These are phyloP conservation scores for Muscicapa striata DNA, from an alignment of 2,797 vertebrate species.

Conservation along the genomic window DNA sequence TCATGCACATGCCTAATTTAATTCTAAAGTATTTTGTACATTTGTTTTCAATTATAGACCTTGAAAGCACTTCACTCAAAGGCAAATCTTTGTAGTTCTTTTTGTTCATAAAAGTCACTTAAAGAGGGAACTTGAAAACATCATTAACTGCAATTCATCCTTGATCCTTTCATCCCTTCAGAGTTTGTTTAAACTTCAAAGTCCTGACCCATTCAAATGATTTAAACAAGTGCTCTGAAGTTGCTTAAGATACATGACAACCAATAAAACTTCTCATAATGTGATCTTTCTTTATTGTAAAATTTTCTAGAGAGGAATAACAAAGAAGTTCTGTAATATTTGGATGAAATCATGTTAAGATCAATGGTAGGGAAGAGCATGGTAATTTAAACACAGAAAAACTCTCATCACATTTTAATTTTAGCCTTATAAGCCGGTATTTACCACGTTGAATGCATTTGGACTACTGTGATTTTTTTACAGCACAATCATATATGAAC, in stretches of 20 bases:
- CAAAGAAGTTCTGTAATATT: not conserved
- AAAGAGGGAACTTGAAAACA: conserved; percentile 47
- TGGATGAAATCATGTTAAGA: not conserved
- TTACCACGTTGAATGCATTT: not conserved
- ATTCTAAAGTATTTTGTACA: not conserved
- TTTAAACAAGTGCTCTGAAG: conserved; percentile 29
- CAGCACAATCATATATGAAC: not conserved
- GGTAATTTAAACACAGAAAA: not conserved
- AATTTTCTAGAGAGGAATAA: not conserved
- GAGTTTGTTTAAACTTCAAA: conserved; percentile 55
- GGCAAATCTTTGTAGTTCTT: conserved; percentile 30
- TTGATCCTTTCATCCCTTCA: conserved; percentile 16
- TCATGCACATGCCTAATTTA: not conserved
- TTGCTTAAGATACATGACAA: not conserved
- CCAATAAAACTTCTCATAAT: not conserved
- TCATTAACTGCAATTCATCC: conserved; percentile 11
- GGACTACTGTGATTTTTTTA: not conserved
- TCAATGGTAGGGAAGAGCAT: not conserved
- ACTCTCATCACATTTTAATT: not conserved
- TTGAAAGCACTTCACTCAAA: conserved; percentile 37
- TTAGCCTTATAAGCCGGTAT: not conserved
- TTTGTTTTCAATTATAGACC: conserved; percentile 36
- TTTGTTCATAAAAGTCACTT: conserved; percentile 35
- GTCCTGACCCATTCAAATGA: conserved; percentile 30
- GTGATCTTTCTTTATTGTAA: not conserved